These are phyloP conservation scores for Physeter macrocephalus DNA, from an alignment of 2,113 vertebrate genomes.

Conservation along the genomic window DNA sequence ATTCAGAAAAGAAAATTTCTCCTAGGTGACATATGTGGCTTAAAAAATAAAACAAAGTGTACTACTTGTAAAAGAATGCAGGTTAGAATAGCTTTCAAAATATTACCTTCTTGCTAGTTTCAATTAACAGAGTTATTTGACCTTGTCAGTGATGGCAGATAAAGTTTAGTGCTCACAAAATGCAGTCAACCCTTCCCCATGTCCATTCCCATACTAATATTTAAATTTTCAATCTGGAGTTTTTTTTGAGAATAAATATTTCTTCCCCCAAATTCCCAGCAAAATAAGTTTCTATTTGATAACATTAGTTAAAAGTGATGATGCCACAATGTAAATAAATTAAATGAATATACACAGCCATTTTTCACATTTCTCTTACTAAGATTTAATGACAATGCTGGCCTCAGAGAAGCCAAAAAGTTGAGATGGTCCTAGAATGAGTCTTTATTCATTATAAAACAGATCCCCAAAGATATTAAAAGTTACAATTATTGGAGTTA, in stretches of 20 bases:
- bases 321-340: background rate
- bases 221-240: background rate
- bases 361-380: background rate
- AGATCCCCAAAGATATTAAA: background rate
- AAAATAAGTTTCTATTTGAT: background rate
- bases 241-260: background rate
- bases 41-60: background rate
- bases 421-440: background rate
- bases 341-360: background rate
- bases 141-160: background rate
- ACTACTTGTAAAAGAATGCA: background rate
- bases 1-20: background rate
- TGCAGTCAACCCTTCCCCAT: background rate
- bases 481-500: background rate
- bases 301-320: background rate
- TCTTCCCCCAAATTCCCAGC: rapidly evolving
- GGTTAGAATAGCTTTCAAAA: background rate
- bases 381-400: background rate
- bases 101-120: background rate
- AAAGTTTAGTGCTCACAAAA: background rate
- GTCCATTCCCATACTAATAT: background rate
- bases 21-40: background rate
- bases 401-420: background rate
- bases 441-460: background rate
- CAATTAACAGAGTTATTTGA: background rate